Evolutionary conservation across 1,140 invertebrate species (phyloP).

Genomic region (Venturia canescens): DNA sequence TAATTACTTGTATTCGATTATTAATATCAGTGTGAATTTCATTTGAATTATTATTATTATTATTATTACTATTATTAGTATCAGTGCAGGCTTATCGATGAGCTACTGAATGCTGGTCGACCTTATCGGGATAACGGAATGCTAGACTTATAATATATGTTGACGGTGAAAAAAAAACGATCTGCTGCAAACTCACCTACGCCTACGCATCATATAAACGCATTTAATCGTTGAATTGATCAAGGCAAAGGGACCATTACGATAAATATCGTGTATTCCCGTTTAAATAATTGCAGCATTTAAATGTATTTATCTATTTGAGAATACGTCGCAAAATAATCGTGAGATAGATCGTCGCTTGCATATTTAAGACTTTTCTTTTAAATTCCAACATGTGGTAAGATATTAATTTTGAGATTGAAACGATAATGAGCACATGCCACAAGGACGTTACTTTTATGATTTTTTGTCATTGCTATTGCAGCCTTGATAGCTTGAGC

Average conservation of each 20-base stretch:
- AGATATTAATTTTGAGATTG: slow-evolving; percentile 12
- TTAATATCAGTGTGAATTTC: too few relatives aligned
- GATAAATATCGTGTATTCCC: slow-evolving; percentile 19
- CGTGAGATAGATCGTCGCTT: slow-evolving; percentile 1
- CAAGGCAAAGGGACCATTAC: slow-evolving; percentile 25
- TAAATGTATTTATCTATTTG: slow-evolving; percentile 11
- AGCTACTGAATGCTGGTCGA: slow-evolving; percentile 12
- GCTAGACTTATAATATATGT: not conserved
- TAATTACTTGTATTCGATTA: too few relatives aligned
- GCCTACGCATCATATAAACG: slow-evolving; percentile 14
- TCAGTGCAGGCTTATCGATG: not conserved
- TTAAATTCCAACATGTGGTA: slow-evolving; percentile 6
- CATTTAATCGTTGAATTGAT: not conserved
- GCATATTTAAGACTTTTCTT: slow-evolving; percentile 1
- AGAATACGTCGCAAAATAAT: not conserved
- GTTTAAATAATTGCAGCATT: slow-evolving; percentile 7
- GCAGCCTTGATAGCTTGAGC: not conserved
- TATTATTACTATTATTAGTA: not conserved
- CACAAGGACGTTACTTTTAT: not conserved
- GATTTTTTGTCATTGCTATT: not conserved
- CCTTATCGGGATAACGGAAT: slow-evolving; percentile 27
- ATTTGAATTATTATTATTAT: not conserved
- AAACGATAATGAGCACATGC: not conserved
- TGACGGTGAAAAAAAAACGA: slow-evolving; percentile 20
- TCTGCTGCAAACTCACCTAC: not conserved